Base-by-base conservation (phyloP, 2,888 invertebrate species). In the Mimumesa dahlbomi region DNA sequence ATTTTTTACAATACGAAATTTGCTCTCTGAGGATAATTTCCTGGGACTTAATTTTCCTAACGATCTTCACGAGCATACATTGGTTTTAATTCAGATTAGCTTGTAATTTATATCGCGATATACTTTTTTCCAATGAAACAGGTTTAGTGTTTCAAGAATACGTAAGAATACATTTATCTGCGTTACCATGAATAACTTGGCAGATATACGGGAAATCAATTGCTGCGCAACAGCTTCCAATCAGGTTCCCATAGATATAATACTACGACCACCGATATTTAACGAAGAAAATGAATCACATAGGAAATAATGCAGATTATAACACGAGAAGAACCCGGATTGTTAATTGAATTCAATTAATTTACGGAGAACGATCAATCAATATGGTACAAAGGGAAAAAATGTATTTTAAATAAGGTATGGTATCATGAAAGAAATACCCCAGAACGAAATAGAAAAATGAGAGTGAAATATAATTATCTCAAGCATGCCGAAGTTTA, bases 181-280 rank as follows among this genome's bases (percentile, higher is more conserved):
- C 40, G 74, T 68, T 56, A 36, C 48, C 11, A 16, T 2, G 48
- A 46, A 49, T 53, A 59, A 48, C 36, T 40, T 45, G 34, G 13
- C 34, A 70, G 36, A 54, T 49, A 53, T 6, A n/a, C 29, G 34
- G 6, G 14, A 36, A 54, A 63, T 53, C 58, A 63, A 50, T 58
- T 42, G 29, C 54, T 40, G n/a, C 56, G 42, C 14, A 1, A 16
- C 22, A 16, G 11, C 36, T 2, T 40, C 14, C 40, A 56, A 56
- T 48, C 52, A 31, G 21, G 43, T 45, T 57, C 43, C 36, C 19
- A 58, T 25, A 43, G 6, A 6, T 40, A 6, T 40, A 11, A 21
- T 40, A 14, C 21, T 11, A 19, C 16, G 13, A 25, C 45, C 18
- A 53, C 6, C 5, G 9, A 19, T n/a, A n/a, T n/a, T n/a, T n/a